Evolutionary conservation across 2,113 vertebrate genomes (phyloP).

Genomic region (Psophia crepitans): DNA sequence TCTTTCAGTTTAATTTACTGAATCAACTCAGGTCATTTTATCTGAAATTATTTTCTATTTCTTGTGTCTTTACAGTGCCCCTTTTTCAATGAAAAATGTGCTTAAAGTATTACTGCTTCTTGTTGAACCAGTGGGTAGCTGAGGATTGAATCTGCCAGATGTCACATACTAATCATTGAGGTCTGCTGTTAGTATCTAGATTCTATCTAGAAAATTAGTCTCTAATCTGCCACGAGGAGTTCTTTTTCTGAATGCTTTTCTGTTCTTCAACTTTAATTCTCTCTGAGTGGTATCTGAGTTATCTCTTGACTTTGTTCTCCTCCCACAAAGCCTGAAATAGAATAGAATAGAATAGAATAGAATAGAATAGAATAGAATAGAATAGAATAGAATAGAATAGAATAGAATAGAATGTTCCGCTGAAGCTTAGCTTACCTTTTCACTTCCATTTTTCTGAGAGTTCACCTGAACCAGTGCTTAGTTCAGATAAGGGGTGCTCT

Average conservation of each 20-base stretch:
- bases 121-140: background rate
- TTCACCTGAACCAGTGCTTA: background rate
- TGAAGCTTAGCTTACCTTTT: background rate
- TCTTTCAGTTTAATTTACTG: background rate
- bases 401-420: too few relatives aligned
- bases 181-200: background rate
- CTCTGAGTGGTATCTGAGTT: background rate
- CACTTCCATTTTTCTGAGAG: background rate
- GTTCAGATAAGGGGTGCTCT: background rate
- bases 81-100: background rate
- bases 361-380: too few relatives aligned
- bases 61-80: background rate
- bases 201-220: background rate
- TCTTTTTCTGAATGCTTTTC: background rate
- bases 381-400: too few relatives aligned
- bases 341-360: too few relatives aligned
- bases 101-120: background rate
- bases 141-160: background rate
- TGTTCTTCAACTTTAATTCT: background rate
- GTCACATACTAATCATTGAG: background rate
- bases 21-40: background rate
- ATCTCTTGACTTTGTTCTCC: background rate
- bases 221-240: fast-evolving
- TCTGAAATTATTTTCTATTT: background rate
- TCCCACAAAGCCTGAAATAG: background rate